Conservation (phyloP, 35 echinoderm and acorn worm genomes). For the Lytechinus variegatus region DNA sequence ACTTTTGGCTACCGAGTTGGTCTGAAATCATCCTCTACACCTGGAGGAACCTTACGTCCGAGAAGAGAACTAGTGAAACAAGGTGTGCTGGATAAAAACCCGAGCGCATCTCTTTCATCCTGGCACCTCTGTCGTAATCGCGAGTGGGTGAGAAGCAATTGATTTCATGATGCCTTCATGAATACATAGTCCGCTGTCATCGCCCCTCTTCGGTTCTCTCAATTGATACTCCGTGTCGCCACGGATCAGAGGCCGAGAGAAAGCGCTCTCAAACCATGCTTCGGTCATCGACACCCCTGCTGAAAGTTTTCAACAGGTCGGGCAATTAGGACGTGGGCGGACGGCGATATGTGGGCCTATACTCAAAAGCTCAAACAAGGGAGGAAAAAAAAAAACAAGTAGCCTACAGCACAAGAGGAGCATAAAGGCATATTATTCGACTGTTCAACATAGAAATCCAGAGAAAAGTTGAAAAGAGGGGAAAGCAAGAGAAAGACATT, state of each 20-base stretch:
- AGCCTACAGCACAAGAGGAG: neutral
- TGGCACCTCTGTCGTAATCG: neutral
- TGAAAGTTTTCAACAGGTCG: neutral
- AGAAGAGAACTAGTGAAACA: neutral
- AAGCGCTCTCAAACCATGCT: neutral
- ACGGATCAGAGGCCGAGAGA: neutral
- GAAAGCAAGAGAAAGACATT: neutral
- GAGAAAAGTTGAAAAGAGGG: neutral
- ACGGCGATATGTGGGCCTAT: neutral
- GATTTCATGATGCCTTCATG: neutral
- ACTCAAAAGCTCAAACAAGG: too few species aligned
- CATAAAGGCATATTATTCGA: neutral
- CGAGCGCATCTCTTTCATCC: neutral
- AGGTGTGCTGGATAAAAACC: neutral
- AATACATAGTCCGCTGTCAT: neutral
- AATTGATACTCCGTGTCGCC: neutral
- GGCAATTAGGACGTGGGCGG: neutral
- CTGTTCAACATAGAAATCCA: neutral
- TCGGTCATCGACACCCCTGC: neutral
- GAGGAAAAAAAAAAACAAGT: neutral
- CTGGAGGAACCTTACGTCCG: neutral
- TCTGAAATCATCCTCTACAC: neutral
- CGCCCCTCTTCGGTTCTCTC: neutral
- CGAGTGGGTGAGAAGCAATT: slow-evolving; percentile 24
- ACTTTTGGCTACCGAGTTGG: too few species aligned